phyloP scores from a whole-genome alignment of 1,140 invertebrate genomes.

The Pogonognathellus flavescens region DNA sequence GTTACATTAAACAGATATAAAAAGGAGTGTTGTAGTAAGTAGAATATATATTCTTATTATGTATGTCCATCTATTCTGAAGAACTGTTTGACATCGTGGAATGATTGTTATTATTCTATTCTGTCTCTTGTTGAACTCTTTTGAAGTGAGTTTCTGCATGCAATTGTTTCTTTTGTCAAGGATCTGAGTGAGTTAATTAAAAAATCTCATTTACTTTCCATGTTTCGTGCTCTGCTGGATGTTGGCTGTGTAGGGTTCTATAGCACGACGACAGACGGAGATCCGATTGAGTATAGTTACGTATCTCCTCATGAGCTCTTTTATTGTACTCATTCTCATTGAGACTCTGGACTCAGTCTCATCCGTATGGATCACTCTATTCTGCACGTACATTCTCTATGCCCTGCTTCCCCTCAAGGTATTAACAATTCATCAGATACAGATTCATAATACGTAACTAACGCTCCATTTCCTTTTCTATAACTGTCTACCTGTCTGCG shows the following conservation, averaged over 20 bases:
- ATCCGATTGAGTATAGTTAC: slow-evolving; percentile 68
- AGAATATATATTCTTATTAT: no score
- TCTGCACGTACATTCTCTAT: slow-evolving; percentile 91
- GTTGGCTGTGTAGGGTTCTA: slow-evolving; percentile 69
- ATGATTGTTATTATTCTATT: slow-evolving; percentile 16
- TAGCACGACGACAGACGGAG: slow-evolving; percentile 69
- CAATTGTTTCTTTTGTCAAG: neutral
- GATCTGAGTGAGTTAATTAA: slow-evolving; percentile 14
- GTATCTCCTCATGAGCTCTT: slow-evolving; percentile 68
- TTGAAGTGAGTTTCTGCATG: slow-evolving; percentile 18
- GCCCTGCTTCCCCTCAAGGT: slow-evolving; percentile 83
- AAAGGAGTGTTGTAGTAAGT: no score
- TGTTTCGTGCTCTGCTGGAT: slow-evolving; percentile 76
- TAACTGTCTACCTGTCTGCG: neutral
- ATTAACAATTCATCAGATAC: slow-evolving; percentile 41
- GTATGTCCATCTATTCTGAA: no score
- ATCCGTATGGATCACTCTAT: slow-evolving; percentile 76
- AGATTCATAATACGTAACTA: slow-evolving; percentile 64
- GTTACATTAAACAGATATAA: no score
- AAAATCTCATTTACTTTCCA: slow-evolving; percentile 33
- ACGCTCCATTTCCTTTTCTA: slow-evolving; percentile 8
- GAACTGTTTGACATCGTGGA: neutral
- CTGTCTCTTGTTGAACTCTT: neutral
- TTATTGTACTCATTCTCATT: slow-evolving; percentile 68
- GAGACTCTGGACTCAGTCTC: slow-evolving; percentile 72